Conservation (phyloP, 2,113 vertebrate species). For the Mirza zaza region DNA sequence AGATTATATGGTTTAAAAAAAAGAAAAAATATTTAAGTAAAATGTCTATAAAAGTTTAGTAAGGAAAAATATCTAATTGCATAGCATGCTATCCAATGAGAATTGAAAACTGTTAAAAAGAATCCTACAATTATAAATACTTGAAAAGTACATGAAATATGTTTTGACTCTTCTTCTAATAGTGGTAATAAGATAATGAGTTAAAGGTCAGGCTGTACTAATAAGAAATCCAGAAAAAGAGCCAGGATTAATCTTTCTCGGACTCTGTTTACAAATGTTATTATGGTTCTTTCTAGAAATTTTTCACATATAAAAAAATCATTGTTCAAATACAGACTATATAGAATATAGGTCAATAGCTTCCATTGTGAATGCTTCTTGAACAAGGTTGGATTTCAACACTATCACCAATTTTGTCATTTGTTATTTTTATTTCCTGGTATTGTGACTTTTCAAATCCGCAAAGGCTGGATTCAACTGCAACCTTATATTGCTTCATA, state of each 20-base stretch:
- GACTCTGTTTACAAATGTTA: not conserved
- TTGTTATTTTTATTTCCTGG: not conserved
- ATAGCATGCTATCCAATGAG: not conserved
- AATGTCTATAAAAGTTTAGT: not conserved
- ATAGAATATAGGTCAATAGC: not conserved
- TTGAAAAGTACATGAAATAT: not conserved
- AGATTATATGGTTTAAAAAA: not conserved
- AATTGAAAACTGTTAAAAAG: not conserved
- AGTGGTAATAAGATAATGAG: not conserved
- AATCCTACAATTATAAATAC: not conserved
- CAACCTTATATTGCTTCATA: not conserved
- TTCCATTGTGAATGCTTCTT: not conserved
- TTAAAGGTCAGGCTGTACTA: not conserved
- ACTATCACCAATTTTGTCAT: not conserved
- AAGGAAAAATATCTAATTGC: not conserved
- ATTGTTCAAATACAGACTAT: not conserved
- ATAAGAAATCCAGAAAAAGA: not conserved
- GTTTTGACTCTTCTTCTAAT: not conserved
- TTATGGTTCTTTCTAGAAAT: not conserved
- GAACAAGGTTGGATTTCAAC: not conserved
- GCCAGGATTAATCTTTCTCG: not conserved
- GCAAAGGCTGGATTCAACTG: not conserved
- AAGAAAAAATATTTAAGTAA: not conserved
- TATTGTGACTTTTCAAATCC: not conserved
- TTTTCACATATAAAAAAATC: not conserved